Conservation (phyloP, 2,113 vertebrate species). For the Nesoenas mayeri region DNA sequence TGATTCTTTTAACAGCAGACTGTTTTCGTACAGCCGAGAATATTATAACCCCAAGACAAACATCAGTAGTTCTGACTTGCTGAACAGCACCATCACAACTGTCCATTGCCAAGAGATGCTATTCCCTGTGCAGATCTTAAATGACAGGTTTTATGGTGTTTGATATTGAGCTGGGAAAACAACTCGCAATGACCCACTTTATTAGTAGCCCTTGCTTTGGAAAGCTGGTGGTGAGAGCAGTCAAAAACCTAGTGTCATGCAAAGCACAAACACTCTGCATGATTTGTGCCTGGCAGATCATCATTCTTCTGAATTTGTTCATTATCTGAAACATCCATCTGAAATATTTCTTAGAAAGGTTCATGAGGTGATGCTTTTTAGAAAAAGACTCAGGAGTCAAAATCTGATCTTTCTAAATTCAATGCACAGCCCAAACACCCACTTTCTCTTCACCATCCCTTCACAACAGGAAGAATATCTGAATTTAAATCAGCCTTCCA, state of each 20-base stretch:
- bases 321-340: background rate
- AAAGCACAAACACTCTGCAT: background rate
- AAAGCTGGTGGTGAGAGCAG: background rate
- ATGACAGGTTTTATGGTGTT: slow-evolving; percentile 25
- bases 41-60: slow-evolving; percentile 39
- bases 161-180: background rate
- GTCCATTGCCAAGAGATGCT: slow-evolving; percentile 11
- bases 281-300: background rate
- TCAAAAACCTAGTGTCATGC: background rate
- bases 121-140: slow-evolving; percentile 18
- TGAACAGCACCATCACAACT: background rate
- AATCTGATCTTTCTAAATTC: background rate
- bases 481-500: background rate
- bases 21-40: background rate
- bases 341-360: background rate
- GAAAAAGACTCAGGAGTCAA: background rate
- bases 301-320: background rate
- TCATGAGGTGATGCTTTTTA: background rate
- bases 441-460: background rate
- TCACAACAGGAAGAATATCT: background rate
- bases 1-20: background rate
- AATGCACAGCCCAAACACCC: background rate
- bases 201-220: background rate
- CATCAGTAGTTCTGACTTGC: slow-evolving; percentile 14
- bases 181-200: background rate